Evolutionary conservation across 2,888 invertebrate species (phyloP), one percentile per base, ranked within the genome.

Genomic region (Eudasyphora cyanicolor): DNA sequence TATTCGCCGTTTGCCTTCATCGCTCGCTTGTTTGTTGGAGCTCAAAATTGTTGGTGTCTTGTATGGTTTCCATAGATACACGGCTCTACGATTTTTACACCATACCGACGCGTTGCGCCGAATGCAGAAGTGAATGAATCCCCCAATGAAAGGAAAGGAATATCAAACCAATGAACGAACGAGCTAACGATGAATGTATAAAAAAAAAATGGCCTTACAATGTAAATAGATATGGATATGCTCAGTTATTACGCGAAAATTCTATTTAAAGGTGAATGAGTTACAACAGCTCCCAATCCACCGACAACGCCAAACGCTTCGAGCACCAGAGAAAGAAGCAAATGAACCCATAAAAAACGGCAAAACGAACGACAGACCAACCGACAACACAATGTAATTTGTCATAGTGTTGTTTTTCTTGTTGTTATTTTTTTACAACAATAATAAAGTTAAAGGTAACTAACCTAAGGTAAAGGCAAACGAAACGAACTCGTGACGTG

Each of bases 381-480:
- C n/a, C n/a, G n/a, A 77, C 38, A 73, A 57, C 35, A 76, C 79
- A 76, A 76, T 64, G 79, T 38, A 67, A 79, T 35, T 38, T 71
- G 49, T 76, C 29, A 29, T 29, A 29, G 24, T 29, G 70, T 49
- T 54, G 64, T 38, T 62, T 60, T 54, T 24, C 60, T 77, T 74
- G 29, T 73, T 82, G 54, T 79, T 67, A 24, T 76, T 76, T n/a
- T n/a, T n/a, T n/a, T n/a, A 70, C 57, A 71, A 49, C 81, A 75
- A 84, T 35, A 80, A 76, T 57, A 70, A 54, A 51, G 76, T 79
- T 82, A 84, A 84, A 84, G 84, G 84, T 84, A 82, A 82, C 78
- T 84, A 82, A 84, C 84, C 84, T 84, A 42, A 84, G 54, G 62
- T 54, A 62, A 76, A 54, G 32, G 75, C 17, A 71, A 1, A n/a